Evolutionary conservation across 2,888 invertebrate genomes (phyloP).

Genomic region (Cremastinae sp.): DNA sequence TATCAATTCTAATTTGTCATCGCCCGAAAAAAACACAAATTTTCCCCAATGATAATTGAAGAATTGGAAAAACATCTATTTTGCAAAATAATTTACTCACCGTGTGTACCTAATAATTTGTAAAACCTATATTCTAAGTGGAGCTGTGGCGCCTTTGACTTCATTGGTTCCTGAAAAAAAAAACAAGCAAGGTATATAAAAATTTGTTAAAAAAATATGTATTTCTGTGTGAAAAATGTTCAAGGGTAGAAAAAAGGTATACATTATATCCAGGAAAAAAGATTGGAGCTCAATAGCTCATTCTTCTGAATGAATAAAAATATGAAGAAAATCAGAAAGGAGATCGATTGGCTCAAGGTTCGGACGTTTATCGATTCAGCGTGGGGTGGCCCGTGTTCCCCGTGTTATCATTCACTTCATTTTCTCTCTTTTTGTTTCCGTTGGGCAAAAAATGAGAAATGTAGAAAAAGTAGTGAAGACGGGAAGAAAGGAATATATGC

Average conservation of each 20-base stretch:
- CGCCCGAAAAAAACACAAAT: constrained; percentile 9
- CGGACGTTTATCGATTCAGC: constrained; percentile 23
- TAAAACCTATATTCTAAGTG: constrained; percentile 99
- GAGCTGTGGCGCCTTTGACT: constrained; percentile 99
- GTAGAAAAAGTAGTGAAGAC: background rate
- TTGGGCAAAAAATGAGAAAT: background rate
- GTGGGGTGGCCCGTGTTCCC: constrained; percentile 17
- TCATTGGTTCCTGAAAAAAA: constrained; percentile 94
- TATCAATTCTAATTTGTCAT: constrained; percentile 26
- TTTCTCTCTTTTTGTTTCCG: background rate
- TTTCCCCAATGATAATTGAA: background rate
- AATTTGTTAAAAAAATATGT: no score
- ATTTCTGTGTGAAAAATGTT: no score
- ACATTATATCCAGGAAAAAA: background rate
- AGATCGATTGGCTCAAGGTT: constrained; percentile 26
- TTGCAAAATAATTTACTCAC: constrained; percentile 83
- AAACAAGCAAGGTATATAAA: background rate
- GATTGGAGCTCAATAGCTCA: background rate
- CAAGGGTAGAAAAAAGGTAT: no score
- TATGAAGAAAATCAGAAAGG: constrained; percentile 1
- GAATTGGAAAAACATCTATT: background rate
- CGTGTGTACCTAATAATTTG: constrained; percentile 98
- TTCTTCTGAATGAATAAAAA: background rate
- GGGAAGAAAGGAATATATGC: constrained; percentile 16
- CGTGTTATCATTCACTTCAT: constrained; percentile 9